phyloP scores from a whole-genome alignment of 1,140 invertebrate species.

The Papilio glaucus region DNA sequence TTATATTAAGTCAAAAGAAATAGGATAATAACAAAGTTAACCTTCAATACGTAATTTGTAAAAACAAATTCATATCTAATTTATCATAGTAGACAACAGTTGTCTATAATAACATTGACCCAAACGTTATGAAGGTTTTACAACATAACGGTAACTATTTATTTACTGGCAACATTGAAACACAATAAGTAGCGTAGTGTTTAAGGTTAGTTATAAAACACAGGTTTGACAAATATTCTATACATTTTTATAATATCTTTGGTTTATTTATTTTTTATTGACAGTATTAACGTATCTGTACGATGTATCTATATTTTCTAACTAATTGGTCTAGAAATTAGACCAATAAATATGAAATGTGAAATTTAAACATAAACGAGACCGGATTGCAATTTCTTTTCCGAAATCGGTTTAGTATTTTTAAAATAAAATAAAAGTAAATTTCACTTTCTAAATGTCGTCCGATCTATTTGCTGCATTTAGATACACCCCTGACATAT shows the following conservation, averaged over 20 bases:
- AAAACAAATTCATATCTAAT: neutral
- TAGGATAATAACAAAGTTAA: too few species aligned
- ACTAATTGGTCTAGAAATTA: neutral
- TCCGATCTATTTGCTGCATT: neutral
- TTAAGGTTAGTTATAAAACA: neutral
- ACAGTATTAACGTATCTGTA: too few species aligned
- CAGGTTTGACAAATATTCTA: neutral
- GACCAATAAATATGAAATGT: neutral
- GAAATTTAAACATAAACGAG: neutral
- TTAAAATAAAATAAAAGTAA: neutral
- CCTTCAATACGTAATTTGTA: neutral
- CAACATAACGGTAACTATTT: neutral
- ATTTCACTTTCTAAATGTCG: neutral
- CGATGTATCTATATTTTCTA: neutral
- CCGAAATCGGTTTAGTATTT: neutral
- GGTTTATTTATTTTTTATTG: too few species aligned
- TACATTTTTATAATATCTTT: neutral
- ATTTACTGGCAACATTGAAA: neutral
- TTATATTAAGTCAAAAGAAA: too few species aligned
- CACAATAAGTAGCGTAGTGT: neutral
- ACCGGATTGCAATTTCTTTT: neutral
- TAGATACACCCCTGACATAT: neutral
- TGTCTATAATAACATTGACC: constrained; percentile 13
- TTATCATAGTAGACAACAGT: constrained; percentile 1
- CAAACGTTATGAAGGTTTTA: constrained; percentile 18